Conservation (phyloP, 1,140 invertebrate species). For the Lucilia cuprina region DNA sequence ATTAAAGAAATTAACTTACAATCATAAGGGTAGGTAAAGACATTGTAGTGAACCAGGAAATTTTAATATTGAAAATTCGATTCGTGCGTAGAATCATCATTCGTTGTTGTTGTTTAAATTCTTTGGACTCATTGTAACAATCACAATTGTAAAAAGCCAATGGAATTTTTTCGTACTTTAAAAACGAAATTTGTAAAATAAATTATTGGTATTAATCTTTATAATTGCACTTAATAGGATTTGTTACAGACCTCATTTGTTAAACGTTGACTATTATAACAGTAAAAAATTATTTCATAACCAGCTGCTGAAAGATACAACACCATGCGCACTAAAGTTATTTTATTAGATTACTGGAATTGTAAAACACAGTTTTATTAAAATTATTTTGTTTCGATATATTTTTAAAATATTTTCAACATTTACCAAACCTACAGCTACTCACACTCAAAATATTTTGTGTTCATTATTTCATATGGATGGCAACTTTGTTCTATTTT, state of each 20-base stretch:
- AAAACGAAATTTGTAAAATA: too few species aligned
- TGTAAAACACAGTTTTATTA: too few species aligned
- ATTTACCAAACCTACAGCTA: too few species aligned
- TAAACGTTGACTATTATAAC: constrained; percentile 55
- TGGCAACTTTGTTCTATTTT: too few species aligned
- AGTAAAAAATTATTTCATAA: constrained; percentile 56
- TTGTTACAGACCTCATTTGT: constrained; percentile 40
- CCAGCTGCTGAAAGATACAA: constrained; percentile 51
- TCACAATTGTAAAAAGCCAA: constrained; percentile 48
- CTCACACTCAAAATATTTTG: too few species aligned
- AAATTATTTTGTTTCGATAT: too few species aligned
- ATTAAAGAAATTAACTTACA: constrained; percentile 39
- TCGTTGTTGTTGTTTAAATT: constrained; percentile 50
- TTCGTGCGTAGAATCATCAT: constrained; percentile 58
- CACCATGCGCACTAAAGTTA: constrained; percentile 48
- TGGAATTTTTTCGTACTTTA: constrained; percentile 52
- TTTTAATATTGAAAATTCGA: constrained; percentile 47
- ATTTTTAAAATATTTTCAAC: too few species aligned
- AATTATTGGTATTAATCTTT: too few species aligned
- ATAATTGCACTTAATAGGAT: too few species aligned
- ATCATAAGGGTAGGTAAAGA: constrained; percentile 54
- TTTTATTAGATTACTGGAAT: constrained; percentile 24
- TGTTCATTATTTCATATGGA: too few species aligned
- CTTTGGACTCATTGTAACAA: constrained; percentile 50
- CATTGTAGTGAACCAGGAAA: constrained; percentile 57